phyloP scores from a whole-genome alignment of 2,888 invertebrate species.

The Odontocolon sp. region DNA sequence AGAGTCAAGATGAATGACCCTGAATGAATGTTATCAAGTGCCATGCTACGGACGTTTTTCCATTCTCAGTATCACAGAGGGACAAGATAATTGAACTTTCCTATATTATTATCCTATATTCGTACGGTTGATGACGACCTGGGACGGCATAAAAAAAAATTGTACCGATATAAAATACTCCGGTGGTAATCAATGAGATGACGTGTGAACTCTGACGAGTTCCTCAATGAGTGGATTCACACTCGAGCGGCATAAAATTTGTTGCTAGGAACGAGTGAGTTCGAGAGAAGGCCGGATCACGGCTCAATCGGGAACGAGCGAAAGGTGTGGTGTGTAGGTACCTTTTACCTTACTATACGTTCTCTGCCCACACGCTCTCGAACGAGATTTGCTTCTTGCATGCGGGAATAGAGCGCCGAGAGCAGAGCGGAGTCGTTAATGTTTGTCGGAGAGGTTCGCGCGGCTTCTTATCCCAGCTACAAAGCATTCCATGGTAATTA shows the following conservation, averaged over 20 bases:
- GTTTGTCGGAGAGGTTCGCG: slow-evolving; percentile 55
- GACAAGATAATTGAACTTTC: slow-evolving; percentile 48
- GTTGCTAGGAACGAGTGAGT: background rate
- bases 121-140: slow-evolving; percentile 21
- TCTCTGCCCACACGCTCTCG: background rate
- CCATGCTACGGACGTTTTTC: background rate
- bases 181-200: slow-evolving; percentile 35
- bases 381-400: slow-evolving; percentile 17
- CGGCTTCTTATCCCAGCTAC: slow-evolving; percentile 70
- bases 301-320: slow-evolving; percentile 41
- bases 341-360: background rate
- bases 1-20: slow-evolving; percentile 50
- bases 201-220: slow-evolving; percentile 33
- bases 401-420: background rate
- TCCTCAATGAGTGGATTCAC: background rate
- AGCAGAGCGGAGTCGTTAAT: slow-evolving; percentile 31
- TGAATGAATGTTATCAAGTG: slow-evolving; percentile 57
- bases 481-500: slow-evolving; percentile 76
- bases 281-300: slow-evolving; percentile 21
- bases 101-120: slow-evolving; percentile 40
- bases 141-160: background rate
- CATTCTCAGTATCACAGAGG: slow-evolving; percentile 22
- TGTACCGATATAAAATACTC: background rate
- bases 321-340: slow-evolving; percentile 30
- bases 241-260: slow-evolving; percentile 9